Percentiles rank a stretch among this genome's conserved stretches.
phyloP scores from a whole-genome alignment of 1,140 invertebrate genomes.

The Ceratina calcarata region DNA sequence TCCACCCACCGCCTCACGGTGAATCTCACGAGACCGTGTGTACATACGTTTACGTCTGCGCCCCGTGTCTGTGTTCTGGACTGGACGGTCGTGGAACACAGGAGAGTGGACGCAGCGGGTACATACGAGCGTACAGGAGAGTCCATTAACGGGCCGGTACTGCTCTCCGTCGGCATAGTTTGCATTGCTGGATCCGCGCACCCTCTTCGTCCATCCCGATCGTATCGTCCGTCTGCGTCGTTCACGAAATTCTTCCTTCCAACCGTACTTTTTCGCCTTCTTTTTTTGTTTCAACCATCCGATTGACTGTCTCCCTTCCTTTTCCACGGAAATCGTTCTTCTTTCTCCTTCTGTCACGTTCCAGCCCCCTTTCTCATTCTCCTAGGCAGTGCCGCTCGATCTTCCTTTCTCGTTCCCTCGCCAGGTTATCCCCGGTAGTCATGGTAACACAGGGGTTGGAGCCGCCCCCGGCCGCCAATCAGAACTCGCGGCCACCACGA shows the following conservation, averaged over 20 bases:
- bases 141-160: slow-evolving; percentile 73
- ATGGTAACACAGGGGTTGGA: slow-evolving; percentile 80
- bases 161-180: slow-evolving; percentile 64
- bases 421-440: slow-evolving; percentile 78
- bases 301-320: slow-evolving; percentile 22
- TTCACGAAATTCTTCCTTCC: slow-evolving; percentile 27
- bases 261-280: slow-evolving; percentile 1
- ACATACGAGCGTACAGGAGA: slow-evolving; percentile 58
- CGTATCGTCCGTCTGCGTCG: slow-evolving; percentile 22
- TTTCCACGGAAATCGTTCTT: slow-evolving; percentile 19
- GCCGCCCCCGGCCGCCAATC: slow-evolving; percentile 79
- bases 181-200: slow-evolving; percentile 56
- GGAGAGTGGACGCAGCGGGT: slow-evolving; percentile 5
- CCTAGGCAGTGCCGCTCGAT: background rate
- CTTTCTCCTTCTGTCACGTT: background rate
- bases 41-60: background rate
- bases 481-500: slow-evolving; percentile 81
- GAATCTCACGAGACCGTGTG: slow-evolving; percentile 47
- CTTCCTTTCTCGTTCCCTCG: slow-evolving; percentile 50
- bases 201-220: slow-evolving; percentile 37
- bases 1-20: slow-evolving; percentile 63
- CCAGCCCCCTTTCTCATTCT: slow-evolving; percentile 25
- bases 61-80: background rate
- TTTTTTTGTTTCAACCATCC: background rate
- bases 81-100: slow-evolving; percentile 21